Conservation (phyloP, 2,888 invertebrate species). For the Luperina testacea region DNA sequence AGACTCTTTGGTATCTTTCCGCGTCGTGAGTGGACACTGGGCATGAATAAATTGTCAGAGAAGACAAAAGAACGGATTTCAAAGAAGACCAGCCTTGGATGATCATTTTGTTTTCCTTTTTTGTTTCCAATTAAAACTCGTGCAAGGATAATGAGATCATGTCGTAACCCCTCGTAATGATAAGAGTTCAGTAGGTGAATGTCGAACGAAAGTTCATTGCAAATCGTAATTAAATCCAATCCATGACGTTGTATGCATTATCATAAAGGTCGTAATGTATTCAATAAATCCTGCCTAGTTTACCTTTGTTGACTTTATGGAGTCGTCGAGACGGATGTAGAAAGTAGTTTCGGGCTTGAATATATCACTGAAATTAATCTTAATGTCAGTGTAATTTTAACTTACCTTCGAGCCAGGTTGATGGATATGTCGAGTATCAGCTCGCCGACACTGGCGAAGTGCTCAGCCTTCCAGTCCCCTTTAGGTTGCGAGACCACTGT, state of each 20-base stretch:
- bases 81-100: slow-evolving; percentile 66
- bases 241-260: slow-evolving; percentile 28
- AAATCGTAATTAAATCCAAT: slow-evolving; percentile 34
- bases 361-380: slow-evolving; percentile 36
- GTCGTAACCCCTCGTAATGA: slow-evolving; percentile 44
- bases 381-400: slow-evolving; percentile 31
- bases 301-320: slow-evolving; percentile 54
- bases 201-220: slow-evolving; percentile 66
- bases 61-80: slow-evolving; percentile 62
- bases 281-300: slow-evolving; percentile 46
- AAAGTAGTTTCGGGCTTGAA: slow-evolving; percentile 51
- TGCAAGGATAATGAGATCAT: slow-evolving; percentile 50
- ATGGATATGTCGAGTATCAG: slow-evolving; percentile 95
- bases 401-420: slow-evolving; percentile 95
- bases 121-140: slow-evolving; percentile 60
- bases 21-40: slow-evolving; percentile 70
- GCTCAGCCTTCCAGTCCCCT: slow-evolving; percentile 95
- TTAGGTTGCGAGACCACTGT: slow-evolving; percentile 95
- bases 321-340: slow-evolving; percentile 52
- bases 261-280: slow-evolving; percentile 32
- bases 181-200: slow-evolving; percentile 69
- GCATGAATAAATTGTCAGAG: slow-evolving; percentile 71
- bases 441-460: slow-evolving; percentile 96
- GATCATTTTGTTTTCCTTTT: slow-evolving; percentile 39
- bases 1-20: slow-evolving; percentile 61